Conservation (phyloP, 1,140 invertebrate genomes). For the Neomicropteryx cornuta region DNA sequence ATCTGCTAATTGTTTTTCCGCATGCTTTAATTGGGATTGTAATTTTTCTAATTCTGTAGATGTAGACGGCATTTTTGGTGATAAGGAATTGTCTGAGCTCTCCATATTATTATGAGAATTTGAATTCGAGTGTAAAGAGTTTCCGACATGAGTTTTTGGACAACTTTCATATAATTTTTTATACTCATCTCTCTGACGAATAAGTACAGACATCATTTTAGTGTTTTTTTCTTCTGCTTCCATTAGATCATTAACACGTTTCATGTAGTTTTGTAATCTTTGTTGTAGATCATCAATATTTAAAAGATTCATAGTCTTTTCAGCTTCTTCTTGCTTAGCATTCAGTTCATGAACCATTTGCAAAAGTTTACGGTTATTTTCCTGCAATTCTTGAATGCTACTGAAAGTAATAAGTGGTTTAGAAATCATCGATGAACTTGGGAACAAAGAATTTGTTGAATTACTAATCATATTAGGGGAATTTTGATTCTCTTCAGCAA, state of each 20-base stretch:
- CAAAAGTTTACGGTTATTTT: constrained; percentile 75
- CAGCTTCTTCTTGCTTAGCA: constrained; percentile 65
- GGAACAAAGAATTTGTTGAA: constrained; percentile 30
- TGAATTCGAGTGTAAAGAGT: constrained; percentile 19
- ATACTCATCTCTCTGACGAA: constrained; percentile 81
- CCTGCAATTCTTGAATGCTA: constrained; percentile 80
- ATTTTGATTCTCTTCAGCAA: constrained; percentile 40
- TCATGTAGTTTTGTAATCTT: constrained; percentile 45
- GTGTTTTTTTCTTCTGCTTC: constrained; percentile 62
- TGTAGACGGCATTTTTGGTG: too few relatives aligned
- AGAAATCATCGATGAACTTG: constrained; percentile 54
- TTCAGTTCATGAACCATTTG: constrained; percentile 72
- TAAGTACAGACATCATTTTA: constrained; percentile 66
- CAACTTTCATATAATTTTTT: constrained; percentile 58
- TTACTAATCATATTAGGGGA: constrained; percentile 26
- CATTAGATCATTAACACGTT: constrained; percentile 47
- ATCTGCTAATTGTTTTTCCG: constrained; percentile 53
- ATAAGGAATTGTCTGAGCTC: constrained; percentile 20
- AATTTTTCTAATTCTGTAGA: too few relatives aligned
- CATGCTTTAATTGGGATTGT: constrained; percentile 54
- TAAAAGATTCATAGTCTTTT: constrained; percentile 53
- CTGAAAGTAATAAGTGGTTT: constrained; percentile 79
- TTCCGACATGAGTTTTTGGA: constrained; percentile 20
- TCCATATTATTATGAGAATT: too few relatives aligned
- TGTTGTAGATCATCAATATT: constrained; percentile 50